These are phyloP conservation scores for Criorhina ranunculi DNA, from an alignment of 2,888 invertebrate species.

Conservation along the genomic window DNA sequence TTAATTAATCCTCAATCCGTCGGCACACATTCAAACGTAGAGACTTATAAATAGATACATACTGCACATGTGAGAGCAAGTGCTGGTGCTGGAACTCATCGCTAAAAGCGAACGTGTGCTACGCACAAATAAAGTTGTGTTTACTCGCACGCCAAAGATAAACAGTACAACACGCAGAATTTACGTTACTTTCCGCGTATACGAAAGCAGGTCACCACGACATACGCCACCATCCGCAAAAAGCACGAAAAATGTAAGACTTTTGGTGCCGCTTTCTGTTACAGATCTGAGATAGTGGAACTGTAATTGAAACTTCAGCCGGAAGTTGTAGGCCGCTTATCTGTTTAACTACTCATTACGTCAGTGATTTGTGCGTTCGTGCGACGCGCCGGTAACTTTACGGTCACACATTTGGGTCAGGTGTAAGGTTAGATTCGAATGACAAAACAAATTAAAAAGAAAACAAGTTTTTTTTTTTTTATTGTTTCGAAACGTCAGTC, in stretches of 20 bases:
- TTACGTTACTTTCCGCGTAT: slow-evolving; percentile 47
- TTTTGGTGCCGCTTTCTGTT: not conserved
- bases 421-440: slow-evolving; percentile 61
- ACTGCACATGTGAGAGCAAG: slow-evolving; percentile 9
- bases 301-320: slow-evolving; percentile 45
- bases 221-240: not conserved
- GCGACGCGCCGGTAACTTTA: slow-evolving; percentile 35
- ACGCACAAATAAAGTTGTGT: slow-evolving; percentile 43
- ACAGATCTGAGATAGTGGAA: slow-evolving; percentile 14
- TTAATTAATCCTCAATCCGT: slow-evolving; percentile 58
- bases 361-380: slow-evolving; percentile 10
- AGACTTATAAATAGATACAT: slow-evolving; percentile 43
- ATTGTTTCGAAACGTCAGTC: slow-evolving; percentile 49
- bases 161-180: slow-evolving; percentile 34
- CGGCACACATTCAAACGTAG: slow-evolving; percentile 34
- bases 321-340: slow-evolving; percentile 68
- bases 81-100: slow-evolving; percentile 9
- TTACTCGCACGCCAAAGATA: slow-evolving; percentile 50
- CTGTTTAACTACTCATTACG: slow-evolving; percentile 40
- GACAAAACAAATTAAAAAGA: slow-evolving; percentile 24
- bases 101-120: slow-evolving; percentile 17
- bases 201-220: slow-evolving; percentile 55
- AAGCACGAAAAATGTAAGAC: slow-evolving; percentile 7
- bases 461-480: slow-evolving; percentile 19
- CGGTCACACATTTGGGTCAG: slow-evolving; percentile 65